phyloP scores from a whole-genome alignment of 2,797 vertebrate genomes.

The Tiaroga cobitis region DNA sequence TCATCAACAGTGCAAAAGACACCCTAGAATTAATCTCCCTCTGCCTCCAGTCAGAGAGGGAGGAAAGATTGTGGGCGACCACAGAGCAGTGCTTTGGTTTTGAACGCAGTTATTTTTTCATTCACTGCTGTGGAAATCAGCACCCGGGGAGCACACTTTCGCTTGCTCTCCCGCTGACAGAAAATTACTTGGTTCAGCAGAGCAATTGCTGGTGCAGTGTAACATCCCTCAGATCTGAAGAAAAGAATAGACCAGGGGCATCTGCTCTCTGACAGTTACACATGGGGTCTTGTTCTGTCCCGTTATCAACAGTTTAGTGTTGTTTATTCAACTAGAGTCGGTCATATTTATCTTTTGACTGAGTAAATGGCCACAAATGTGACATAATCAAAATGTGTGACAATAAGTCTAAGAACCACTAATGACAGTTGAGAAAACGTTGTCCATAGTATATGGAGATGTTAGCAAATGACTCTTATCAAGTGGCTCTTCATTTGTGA shows the following conservation, averaged over 20 bases:
- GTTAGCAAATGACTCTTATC: background rate
- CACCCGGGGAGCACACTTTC: conserved; percentile 62
- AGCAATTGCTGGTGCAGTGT: conserved; percentile 66
- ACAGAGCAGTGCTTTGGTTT: conserved; percentile 66
- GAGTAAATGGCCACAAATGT: background rate
- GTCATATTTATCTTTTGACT: background rate
- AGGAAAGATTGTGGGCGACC: conserved; percentile 50
- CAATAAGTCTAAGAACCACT: background rate
- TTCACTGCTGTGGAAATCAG: conserved; percentile 69
- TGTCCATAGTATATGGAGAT: background rate
- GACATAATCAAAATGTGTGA: background rate
- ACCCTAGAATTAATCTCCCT: conserved; percentile 70
- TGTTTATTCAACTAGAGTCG: background rate
- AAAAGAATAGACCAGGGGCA: conserved; percentile 54
- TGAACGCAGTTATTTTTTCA: conserved; percentile 75
- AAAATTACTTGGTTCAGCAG: conserved; percentile 75
- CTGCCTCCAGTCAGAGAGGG: conserved; percentile 56
- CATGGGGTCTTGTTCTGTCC: conserved; percentile 1
- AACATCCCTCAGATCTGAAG: conserved; percentile 57
- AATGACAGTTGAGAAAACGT: background rate
- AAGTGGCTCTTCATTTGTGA: background rate
- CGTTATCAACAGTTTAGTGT: background rate
- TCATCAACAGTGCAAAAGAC: conserved; percentile 72
- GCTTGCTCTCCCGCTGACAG: conserved; percentile 69
- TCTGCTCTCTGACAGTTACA: conserved; percentile 64